Evolutionary conservation across 2,888 invertebrate species (phyloP), one percentile per base, ranked within the genome.

Genomic region (Scotopteryx bipunctaria): DNA sequence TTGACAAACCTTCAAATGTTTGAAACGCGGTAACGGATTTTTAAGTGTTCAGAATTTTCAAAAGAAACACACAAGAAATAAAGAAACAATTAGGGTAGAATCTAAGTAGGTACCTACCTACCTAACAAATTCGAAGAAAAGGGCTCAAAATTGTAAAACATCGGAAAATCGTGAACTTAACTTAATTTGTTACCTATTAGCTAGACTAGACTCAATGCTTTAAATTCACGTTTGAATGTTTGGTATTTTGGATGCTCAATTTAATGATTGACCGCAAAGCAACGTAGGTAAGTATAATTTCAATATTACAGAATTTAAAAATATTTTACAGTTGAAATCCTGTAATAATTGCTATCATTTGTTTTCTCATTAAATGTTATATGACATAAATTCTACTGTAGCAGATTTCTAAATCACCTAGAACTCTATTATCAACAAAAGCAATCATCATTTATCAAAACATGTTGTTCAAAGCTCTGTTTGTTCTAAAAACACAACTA

Each of bases 381-480:
- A 31, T 33, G 19, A 9, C 14, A 21, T 29, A 31, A 37, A 45
- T 33, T 40, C 17, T 40, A 38, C 17, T 9, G 21, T 29, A 23
- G 17, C 25, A 43, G 43, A 37, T 49, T 37, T 38, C 23, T 37
- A 23, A 42, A 37, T 42, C 37, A 49, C 23, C 17, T 47, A 35
- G 33, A 6, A 29, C 29, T 37, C 35, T 17, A 16, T 14, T 37
- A 42, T 40, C 19, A 21, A 43, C 42, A 45, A 48, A 16, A 37
- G 44, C 44, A 55, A 57, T 55, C 55, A 55, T 54, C 50, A 57
- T 61, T 59, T 51, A 55, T 61, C 57, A 59, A 49, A 58, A 56
- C 53, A 57, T 49, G 33, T 33, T 42, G 19, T 43, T 32, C 36
- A 43, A 32, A 23, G 36, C 25, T 50, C 38, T 32, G 37, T 50